phyloP scores from a whole-genome alignment of 2,888 invertebrate genomes.

The Lydus trimaculatus region DNA sequence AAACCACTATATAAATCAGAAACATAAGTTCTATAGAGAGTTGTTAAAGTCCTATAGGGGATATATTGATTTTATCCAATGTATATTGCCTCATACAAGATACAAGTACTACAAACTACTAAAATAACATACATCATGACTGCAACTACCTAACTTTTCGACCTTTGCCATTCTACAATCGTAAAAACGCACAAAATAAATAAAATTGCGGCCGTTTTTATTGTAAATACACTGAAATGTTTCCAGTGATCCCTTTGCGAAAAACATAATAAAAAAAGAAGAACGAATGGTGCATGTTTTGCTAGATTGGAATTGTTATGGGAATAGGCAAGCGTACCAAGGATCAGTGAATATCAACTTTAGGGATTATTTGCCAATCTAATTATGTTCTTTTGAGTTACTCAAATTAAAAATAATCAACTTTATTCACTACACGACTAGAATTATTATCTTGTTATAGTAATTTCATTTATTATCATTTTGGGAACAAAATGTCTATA shows the following conservation, averaged over 20 bases:
- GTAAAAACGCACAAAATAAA: conserved; percentile 4
- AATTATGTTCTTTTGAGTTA: neutral
- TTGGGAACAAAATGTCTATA: too few species aligned
- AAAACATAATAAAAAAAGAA: neutral
- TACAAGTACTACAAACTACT: neutral
- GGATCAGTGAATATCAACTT: too few species aligned
- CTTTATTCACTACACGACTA: too few species aligned
- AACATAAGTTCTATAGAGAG: neutral
- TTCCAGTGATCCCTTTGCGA: neutral
- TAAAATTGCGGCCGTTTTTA: neutral
- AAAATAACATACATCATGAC: neutral
- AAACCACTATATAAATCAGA: conserved; percentile 4
- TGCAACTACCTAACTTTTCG: neutral
- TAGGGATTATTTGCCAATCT: too few species aligned
- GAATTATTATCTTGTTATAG: too few species aligned
- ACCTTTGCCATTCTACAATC: neutral
- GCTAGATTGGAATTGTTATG: neutral
- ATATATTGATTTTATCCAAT: conserved; percentile 7
- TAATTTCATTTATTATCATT: too few species aligned
- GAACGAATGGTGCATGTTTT: neutral
- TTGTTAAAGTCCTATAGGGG: neutral
- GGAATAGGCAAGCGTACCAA: neutral
- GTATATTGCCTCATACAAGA: neutral
- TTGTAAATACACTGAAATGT: neutral
- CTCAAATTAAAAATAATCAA: neutral